Base-by-base conservation (phyloP, 2,113 vertebrate genomes). In the Coptodon bakossiorum region DNA sequence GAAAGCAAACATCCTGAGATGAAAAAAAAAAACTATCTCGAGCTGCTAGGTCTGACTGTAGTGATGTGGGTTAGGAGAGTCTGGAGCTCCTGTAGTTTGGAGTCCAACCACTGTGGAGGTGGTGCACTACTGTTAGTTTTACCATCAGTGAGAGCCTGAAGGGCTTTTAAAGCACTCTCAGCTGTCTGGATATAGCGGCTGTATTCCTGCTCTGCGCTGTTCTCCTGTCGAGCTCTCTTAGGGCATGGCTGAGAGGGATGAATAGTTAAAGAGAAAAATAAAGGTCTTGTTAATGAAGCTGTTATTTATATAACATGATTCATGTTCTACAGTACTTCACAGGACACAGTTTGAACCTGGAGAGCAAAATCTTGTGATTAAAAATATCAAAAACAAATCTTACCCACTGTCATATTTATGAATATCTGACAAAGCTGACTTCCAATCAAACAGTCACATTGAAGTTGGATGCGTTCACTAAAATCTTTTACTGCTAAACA, bases 171-270 rank as follows among this genome's bases (percentile, higher is more conserved):
- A 57, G 97, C 96, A 9, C 90, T 93, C 63, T 96, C 95, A 19
- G 97, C 97, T 0, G 85, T 94, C 63, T 96, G 96, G 57, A 99
- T 31, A 8, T 97, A 95, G 48, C 92, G 88, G 86, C 96, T 94
- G 48, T 95, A 98, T 89, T 98, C 96, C 31, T 97, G 97, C 83
- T 98, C 97, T 4, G 71, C 29, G 5, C 92, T 88, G 1, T 83
- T 83, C 40, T 96, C 96, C 2, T 93, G 96, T 11, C 98, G 97
- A 2, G 95, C 95, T 95, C 96, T 96, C 89, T 99, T 99, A 9
- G 95, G 93, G 76, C 88, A 93, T 0, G 98, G 97, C 98, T 99
- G 95, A 48, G 48, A 53, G 54, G 13, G 24, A 54, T 34, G 78
- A 24, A 68, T 4, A 4, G 24, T 83, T 40, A 61, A 22, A 50